Base-by-base conservation (phyloP, 2,888 invertebrate species). In the Clitarchus hookeri region DNA sequence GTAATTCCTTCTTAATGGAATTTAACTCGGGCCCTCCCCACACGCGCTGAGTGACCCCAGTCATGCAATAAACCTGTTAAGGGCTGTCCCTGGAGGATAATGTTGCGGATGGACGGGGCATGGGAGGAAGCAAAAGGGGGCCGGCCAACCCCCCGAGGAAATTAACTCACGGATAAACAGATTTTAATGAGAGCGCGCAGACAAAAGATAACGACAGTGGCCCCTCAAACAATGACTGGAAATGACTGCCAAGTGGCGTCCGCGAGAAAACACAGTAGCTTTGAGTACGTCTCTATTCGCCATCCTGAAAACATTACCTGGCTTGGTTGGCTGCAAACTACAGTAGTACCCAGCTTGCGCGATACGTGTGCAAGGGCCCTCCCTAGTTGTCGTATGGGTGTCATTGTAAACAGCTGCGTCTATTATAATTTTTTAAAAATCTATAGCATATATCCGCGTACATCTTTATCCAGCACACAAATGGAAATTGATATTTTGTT, bases 51-150 rank as follows among this genome's bases (percentile, higher is more conserved):
- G 86, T 87, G 87, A 86, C 87, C 84, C 86, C 82, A 87, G 88
- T 88, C 88, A 88, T 88, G 88, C 89, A 89, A 88, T 88, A 88
- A 87, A 87, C 88, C 87, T 88, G 88, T 89, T 89, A 88, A 87
- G 86, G 85, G 86, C 26, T 84, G 85, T 88, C 88, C 88, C 87
- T 80, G 83, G 88, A 86, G 88, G 85, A 80, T 25, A 85, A 85
- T 65, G 85, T 65, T 80, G 85, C 82, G 44, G 12, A 44, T 27
- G 82, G n/a, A 77, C 16, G 44, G 84, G 48, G 82, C 25, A 83
- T 54, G 85, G 83, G 78, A 44, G 54, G 78, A 82, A 25, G n/a
- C 8, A 6, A 16, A 25, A 23, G 19, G 83, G 83, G 26, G 83
- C 84, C n/a, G 84, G 44, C 44, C 84, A 53, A 84, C 79, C 87